Evolutionary conservation across 2,113 vertebrate species (phyloP).

Genomic region (Melanerpes aurifrons): DNA sequence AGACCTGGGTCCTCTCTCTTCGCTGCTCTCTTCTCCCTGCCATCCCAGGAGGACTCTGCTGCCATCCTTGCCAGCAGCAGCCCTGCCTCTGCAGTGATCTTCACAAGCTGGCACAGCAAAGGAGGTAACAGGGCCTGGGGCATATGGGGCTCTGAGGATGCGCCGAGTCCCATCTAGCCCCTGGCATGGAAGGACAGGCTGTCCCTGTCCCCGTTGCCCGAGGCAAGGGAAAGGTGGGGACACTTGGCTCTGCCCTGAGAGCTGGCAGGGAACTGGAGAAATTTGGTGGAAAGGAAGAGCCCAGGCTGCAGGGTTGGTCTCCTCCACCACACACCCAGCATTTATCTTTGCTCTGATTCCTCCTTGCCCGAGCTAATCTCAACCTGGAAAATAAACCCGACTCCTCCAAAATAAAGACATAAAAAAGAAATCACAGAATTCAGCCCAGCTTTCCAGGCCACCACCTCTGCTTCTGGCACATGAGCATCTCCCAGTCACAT

Average conservation of each 20-base stretch:
- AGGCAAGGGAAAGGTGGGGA: slow-evolving; percentile 20
- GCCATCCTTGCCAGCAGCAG: neutral
- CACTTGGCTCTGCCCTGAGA: neutral
- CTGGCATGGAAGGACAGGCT: neutral
- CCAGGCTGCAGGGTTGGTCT: neutral
- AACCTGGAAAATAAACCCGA: neutral
- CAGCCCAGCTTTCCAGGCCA: neutral
- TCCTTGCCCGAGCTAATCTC: neutral
- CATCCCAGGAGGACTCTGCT: neutral
- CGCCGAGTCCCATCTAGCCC: neutral
- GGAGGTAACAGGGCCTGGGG: neutral
- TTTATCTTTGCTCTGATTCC: neutral
- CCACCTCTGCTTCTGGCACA: neutral
- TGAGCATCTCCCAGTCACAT: fast-evolving
- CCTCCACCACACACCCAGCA: fast-evolving
- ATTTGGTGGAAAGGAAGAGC: neutral
- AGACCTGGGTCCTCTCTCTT: neutral
- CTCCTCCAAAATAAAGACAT: neutral
- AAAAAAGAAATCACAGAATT: neutral
- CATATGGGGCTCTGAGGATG: neutral
- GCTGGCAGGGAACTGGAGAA: neutral
- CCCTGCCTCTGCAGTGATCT: fast-evolving
- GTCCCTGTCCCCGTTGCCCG: neutral
- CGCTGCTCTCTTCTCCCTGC: neutral
- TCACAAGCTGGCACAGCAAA: neutral